These are phyloP conservation scores for Ovibos moschatus DNA, from an alignment of 2,113 vertebrate species.

Conservation along the genomic window DNA sequence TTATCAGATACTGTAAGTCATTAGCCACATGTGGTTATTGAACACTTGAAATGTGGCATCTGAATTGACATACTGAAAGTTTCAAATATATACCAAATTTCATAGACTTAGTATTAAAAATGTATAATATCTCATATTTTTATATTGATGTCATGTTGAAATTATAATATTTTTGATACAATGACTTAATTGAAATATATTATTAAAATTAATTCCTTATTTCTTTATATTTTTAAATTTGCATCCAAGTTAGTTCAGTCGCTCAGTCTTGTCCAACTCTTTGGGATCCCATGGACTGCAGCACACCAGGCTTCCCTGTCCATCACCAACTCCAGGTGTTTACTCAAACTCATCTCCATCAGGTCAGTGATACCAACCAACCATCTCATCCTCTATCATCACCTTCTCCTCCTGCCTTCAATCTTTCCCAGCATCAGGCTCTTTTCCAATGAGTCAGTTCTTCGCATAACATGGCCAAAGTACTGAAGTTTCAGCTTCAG, in stretches of 20 bases:
- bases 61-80: neutral
- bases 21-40: neutral
- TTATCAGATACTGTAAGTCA: neutral
- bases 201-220: slow-evolving; percentile 14
- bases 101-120: neutral
- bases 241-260: neutral
- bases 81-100: neutral
- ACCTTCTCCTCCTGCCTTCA: neutral
- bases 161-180: neutral
- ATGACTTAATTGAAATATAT: neutral
- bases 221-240: slow-evolving; percentile 3
- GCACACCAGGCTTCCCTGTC: neutral
- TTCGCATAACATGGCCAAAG: neutral
- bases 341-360: neutral
- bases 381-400: neutral
- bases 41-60: neutral
- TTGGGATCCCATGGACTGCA: neutral
- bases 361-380: neutral
- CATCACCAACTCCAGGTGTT: neutral
- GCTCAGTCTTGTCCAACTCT: neutral
- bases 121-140: neutral
- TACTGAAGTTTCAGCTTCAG: neutral
- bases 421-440: neutral
- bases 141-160: slow-evolving; percentile 4
- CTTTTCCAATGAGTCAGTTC: neutral